Evolutionary conservation across 2,113 vertebrate genomes (phyloP), one percentile per base, ranked within the genome.

Genomic region (Okapia johnstoni): DNA sequence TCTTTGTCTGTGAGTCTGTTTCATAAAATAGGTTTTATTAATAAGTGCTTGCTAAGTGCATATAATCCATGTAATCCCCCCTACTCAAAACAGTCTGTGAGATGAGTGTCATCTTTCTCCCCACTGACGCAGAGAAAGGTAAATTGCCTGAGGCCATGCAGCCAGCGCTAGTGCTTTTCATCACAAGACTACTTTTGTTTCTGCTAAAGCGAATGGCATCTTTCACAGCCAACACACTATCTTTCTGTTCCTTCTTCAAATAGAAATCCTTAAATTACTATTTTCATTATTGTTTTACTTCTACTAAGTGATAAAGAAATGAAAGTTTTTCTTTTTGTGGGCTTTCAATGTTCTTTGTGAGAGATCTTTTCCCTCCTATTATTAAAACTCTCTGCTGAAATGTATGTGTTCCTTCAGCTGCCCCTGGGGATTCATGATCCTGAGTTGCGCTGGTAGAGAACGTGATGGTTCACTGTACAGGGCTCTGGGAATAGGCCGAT

Each of bases 211-310:
- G 92, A 86, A 50, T 14, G 57, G 6, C 26, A 52, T 58, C 54
- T 89, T 93, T 89, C 46, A 46, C 13, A 46, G 36, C 8, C 19
- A 93, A 52, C 17, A 54, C 3, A 16, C 14, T 48, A 7, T 57
- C 52, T 93, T 40, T 73, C 60, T 91, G 12, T 80, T 81, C 50
- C 87, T 94, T 93, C 61, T 36, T 14, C 76, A 96, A 89, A 92
- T 54, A 73, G 8, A 81, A 88, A 77, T 52, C 70, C 15, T 88
- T 36, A 70, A 48, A 57, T 90, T 88, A 79, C 26, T 90, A 1
- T 46, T 94, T 91, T 93, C 43, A 84, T 93, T 57, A 90, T 83
- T 90, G 48, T 66, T 93, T 93, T 80, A 66, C 63, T 92, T 93
- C 48, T 92, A 52, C 52, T 94, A 8, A 9, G 7, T 84, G 40